A percentile compares a stretch with the other conserved stretches of the same genome.
phyloP scores from a whole-genome alignment of 2,113 vertebrate species.

The Chaetura pelagica region DNA sequence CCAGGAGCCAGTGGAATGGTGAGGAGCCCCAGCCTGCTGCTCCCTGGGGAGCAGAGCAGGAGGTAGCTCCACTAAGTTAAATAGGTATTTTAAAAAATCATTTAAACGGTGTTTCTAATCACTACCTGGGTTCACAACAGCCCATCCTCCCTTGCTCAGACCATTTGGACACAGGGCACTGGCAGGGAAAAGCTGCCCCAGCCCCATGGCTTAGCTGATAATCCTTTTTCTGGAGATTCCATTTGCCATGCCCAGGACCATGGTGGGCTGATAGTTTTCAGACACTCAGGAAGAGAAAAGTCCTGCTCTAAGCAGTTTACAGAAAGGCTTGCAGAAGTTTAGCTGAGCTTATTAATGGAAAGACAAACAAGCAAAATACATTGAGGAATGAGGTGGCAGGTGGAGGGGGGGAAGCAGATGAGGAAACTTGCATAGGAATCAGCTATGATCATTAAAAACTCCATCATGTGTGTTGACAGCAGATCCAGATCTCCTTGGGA shows the following conservation, averaged over 20 bases:
- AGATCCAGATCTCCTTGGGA: neutral
- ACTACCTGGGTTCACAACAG: neutral
- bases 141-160: neutral
- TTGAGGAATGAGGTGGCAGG: neutral
- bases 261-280: neutral
- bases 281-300: neutral
- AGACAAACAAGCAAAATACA: neutral
- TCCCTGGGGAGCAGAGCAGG: neutral
- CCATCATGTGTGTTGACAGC: neutral
- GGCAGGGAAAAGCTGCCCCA: neutral
- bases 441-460: neutral
- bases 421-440: neutral
- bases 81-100: neutral
- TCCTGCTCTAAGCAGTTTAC: neutral
- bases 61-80: neutral
- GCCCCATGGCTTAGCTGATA: neutral
- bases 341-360: neutral
- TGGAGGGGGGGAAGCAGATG: accelerated
- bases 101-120: neutral
- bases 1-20: neutral
- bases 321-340: neutral
- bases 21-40: neutral
- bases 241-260: neutral
- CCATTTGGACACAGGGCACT: neutral
- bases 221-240: neutral